Base-by-base conservation (phyloP, 2,888 invertebrate species). In the Lochmaea capreae region DNA sequence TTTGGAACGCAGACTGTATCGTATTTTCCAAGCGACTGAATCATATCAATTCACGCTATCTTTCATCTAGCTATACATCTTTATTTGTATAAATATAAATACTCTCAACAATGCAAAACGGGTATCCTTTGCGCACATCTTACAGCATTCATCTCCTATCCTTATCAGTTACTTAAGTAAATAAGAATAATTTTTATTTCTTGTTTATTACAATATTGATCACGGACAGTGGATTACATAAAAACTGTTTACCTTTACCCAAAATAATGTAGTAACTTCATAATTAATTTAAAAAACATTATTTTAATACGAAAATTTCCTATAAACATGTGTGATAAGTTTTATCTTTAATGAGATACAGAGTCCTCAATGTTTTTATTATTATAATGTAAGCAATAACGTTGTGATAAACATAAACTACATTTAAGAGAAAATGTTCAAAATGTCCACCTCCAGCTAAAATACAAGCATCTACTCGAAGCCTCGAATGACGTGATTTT, bases 41-140 rank as follows among this genome's bases (percentile, higher is more conserved):
- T 54, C 54, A 54, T 54, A 18, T 54, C 54, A 52, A 52, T 18
- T 16, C 54, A 16, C 49, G 54, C 10, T 54, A 18, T 16, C 54
- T 54, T 54, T 54, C 54, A 18, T 16, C 18, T 52, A 52, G n/a
- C 52, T 52, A n/a, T 52, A 46, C 43, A 52, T 52, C 52, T 54
- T 16, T 54, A 54, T 54, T 54, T 54, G 54, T 54, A 16, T 10
- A 18, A 54, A 54, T 54, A 54, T 54, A 54, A 54, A 54, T 54
- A 54, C 16, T 54, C 54, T 16, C 10, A 18, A 54, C 54, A 54
- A 54, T 54, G 18, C 16, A 18, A 54, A 54, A 54, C 16, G 18
- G 14, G n/a, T 52, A 52, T 52, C 14, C n/a, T 52, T n/a, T 52
- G 52, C 52, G 52, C 52, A 52, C 52, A 16, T 52, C 6, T 52